phyloP scores from a whole-genome alignment of 2,113 vertebrate genomes.

The Chlamydotis undulata region DNA sequence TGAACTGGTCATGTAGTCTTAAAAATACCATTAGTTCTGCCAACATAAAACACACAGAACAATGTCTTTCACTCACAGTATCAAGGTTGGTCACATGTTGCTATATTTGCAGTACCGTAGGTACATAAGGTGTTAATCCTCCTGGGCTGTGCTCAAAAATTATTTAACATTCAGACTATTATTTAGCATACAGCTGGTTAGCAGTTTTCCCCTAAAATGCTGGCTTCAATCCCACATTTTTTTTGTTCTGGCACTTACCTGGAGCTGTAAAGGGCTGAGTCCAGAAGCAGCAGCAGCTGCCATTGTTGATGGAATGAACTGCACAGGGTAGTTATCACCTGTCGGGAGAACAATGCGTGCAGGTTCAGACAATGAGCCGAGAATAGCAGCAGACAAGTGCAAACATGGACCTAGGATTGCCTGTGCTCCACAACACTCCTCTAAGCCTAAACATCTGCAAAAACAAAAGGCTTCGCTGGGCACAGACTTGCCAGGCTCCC shows the following conservation, averaged over 20 bases:
- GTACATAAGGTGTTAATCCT: constrained; percentile 91
- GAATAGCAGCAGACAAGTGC: constrained; percentile 88
- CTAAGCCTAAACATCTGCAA: constrained; percentile 94
- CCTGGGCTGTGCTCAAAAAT: constrained; percentile 83
- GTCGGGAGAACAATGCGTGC: constrained; percentile 94
- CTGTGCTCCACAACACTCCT: constrained; percentile 76
- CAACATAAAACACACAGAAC: constrained; percentile 4
- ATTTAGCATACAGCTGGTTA: constrained; percentile 97
- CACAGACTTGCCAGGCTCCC: constrained; percentile 81
- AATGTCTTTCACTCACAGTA: constrained; percentile 44
- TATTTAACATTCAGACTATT: constrained; percentile 90
- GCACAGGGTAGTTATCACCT: constrained; percentile 99
- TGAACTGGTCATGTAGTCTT: background rate
- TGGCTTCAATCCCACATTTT: constrained; percentile 87
- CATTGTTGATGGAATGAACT: constrained; percentile 99
- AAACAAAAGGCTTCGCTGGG: constrained; percentile 90
- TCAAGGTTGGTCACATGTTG: constrained; percentile 32
- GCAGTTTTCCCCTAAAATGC: constrained; percentile 84
- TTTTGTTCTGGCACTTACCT: constrained; percentile 95
- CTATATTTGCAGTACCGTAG: constrained; percentile 75
- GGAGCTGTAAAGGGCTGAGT: constrained; percentile 99
- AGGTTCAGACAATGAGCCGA: constrained; percentile 98
- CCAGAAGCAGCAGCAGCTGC: constrained; percentile 99
- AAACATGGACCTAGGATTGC: constrained; percentile 84
- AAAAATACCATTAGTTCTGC: constrained; percentile 22